Base-by-base conservation (phyloP, 64 coral and sea anemone species). In the Montipora foliosa region DNA sequence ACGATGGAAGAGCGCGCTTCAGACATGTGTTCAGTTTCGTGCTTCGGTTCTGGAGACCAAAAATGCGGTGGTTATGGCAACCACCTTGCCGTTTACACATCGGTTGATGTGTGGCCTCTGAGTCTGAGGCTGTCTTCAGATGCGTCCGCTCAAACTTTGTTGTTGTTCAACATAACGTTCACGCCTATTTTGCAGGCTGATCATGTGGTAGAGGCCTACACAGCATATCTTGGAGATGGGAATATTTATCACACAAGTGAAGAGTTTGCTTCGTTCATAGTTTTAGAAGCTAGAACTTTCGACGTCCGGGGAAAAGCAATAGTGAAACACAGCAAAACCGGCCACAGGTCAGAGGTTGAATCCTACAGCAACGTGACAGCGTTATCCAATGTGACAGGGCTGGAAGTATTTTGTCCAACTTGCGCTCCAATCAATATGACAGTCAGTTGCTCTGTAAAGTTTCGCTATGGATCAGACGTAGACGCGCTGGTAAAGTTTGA, bases 1-100 rank as follows among this genome's bases (percentile, higher is more conserved):
- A 44, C 73, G 6, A 15, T 68, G 13, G 48, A 5, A 37, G 24
- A 82, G 25, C 74, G 49, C 3, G n/a, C 60, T 22, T 44, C 47
- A 22, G 92, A 93, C 75, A 64, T 79, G 60, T 88, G 84, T 22
- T 57, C 15, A 55, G 58, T 45, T 11, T 76, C 92, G 4, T 93
- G 92, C 77, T 44, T 75, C 80, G 92, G 92, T 7, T 44, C 75
- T 72, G 83, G 75, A 7, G 47, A 72, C 14, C 4, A 10, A 5
- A 80, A 93, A 67, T 93, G 92, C 6, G 92, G 92, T 16, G 84
- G 92, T 3, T 22, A 17, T 16, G 75, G 57, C 52, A 66, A 45
- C 51, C 59, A 89, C 87, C 53, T 89, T 47, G 60, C 76, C 48
- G 51, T 89, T 55, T 76, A 77, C 48, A 89, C 37, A 47, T 51